phyloP scores from a whole-genome alignment of 2,797 vertebrate genomes.

The Melanotaenia boesemani region DNA sequence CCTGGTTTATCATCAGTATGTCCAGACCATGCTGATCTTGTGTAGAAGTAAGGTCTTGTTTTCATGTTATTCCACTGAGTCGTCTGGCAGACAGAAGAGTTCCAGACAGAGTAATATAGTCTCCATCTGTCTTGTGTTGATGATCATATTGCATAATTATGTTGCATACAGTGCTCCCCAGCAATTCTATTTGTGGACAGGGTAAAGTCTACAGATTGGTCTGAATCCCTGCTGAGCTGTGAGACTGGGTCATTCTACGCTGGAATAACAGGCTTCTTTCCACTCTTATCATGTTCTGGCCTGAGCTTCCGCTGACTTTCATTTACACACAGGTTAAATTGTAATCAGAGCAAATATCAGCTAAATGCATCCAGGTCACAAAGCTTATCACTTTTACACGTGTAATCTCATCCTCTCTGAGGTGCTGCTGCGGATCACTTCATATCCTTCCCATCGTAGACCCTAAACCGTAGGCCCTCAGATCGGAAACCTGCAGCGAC shows the following conservation, averaged over 20 bases:
- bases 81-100: too few species aligned
- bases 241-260: slow-evolving; percentile 63
- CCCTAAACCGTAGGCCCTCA: too few species aligned
- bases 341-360: slow-evolving; percentile 76
- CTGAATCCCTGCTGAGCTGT: slow-evolving; percentile 37
- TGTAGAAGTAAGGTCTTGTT: too few species aligned
- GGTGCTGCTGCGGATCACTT: too few species aligned
- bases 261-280: slow-evolving; percentile 70
- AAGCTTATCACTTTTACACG: slow-evolving; percentile 16
- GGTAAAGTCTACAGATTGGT: slow-evolving; percentile 73
- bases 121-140: neutral
- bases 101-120: neutral
- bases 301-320: slow-evolving; percentile 52
- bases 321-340: slow-evolving; percentile 75
- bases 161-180: slow-evolving; percentile 54
- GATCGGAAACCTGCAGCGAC: too few species aligned
- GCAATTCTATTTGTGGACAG: slow-evolving; percentile 71
- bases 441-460: too few species aligned
- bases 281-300: slow-evolving; percentile 67
- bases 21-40: too few species aligned
- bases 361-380: too few species aligned
- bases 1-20: too few species aligned
- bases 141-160: slow-evolving; percentile 50
- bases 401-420: slow-evolving; percentile 13
- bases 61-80: too few species aligned